Conservation (phyloP, 2,797 vertebrate genomes). For the Kryptopterus vitreolus region DNA sequence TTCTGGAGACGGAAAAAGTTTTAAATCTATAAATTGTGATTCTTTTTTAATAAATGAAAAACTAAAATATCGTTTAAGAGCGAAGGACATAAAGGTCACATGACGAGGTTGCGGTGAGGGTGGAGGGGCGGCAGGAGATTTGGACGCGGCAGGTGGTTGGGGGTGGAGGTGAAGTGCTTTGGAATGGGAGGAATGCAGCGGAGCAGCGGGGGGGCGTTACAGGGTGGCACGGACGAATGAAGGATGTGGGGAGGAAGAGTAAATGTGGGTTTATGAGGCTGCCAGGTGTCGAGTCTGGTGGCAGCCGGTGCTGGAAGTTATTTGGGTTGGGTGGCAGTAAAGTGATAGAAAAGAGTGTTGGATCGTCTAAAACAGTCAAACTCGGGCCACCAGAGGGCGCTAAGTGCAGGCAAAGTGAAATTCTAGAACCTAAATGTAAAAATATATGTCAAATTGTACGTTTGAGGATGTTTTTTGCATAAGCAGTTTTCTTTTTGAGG, state of each 20-base stretch:
- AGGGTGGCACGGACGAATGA: background rate
- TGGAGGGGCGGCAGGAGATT: background rate
- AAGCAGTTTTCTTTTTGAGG: too few relatives aligned
- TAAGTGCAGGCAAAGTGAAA: too few relatives aligned
- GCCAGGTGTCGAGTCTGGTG: background rate
- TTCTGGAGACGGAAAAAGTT: background rate
- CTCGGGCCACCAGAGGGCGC: too few relatives aligned
- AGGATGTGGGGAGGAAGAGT: background rate
- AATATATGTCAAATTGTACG: too few relatives aligned
- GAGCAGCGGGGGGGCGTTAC: background rate
- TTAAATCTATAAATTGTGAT: background rate
- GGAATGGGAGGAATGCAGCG: background rate
- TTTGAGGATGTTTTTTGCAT: too few relatives aligned
- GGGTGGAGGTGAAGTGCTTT: background rate
- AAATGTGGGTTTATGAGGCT: background rate
- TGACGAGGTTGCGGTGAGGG: background rate
- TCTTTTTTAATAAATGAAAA: too few relatives aligned
- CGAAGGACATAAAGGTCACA: too few relatives aligned
- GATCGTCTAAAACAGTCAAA: too few relatives aligned
- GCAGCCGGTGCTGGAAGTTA: background rate
- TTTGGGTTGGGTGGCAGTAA: background rate
- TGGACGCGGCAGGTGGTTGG: slow-evolving; percentile 1
- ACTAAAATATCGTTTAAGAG: too few relatives aligned
- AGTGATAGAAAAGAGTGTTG: background rate
- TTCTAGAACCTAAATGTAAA: too few relatives aligned